Evolutionary conservation across 2,113 vertebrate species (phyloP), one percentile per base, ranked within the genome.

Genomic region (Larimichthys crocea): DNA sequence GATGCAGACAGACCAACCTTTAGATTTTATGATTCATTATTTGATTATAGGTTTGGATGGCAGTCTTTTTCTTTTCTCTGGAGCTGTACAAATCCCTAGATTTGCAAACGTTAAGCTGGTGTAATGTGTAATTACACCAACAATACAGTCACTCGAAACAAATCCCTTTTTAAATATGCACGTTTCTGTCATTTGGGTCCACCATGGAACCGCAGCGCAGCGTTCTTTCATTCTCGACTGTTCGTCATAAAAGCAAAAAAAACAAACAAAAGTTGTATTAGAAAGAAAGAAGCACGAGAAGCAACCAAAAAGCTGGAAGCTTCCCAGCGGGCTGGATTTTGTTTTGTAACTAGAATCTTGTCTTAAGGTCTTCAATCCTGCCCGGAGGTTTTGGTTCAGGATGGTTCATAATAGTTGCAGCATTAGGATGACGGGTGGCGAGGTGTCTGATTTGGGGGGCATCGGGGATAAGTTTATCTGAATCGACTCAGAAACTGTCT

Each of bases 301-400:
- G 49, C 44, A 59, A 52, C 26, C 24, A 48, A 60, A 66, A 79
- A 65, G 52, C 44, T 48, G 20, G 26, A 75, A 71, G 42, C 11
- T 2, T n/a, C 59, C 7, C 7, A 42, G 42, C 22, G 0, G 2
- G 42, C 49, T 59, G 50, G 24, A n/a, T 60, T 40, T 70, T 31
- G 64, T 64, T 75, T 79, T 79, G 19, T 64, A 46, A 64, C 46
- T 8, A 44, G 6, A 61, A 46, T 76, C 59, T 2, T 14, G 10
- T 59, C 60, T 59, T 29, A n/a, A 42, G 22, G 59, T 60, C 46
- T 60, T 59, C 24, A 19, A 57, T 26, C 40, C 42, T 29, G 48
- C 40, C 62, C 9, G 48, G 52, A 71, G 20, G 60, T 67, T 80
- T 44, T 0, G 55, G 53, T 75, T 63, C 65, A 40, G 31, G 50